A percentile compares a stretch with the other conserved stretches of the same genome.
Conservation (phyloP, 2,797 vertebrate genomes). For the Crocodylus rhombifer region DNA sequence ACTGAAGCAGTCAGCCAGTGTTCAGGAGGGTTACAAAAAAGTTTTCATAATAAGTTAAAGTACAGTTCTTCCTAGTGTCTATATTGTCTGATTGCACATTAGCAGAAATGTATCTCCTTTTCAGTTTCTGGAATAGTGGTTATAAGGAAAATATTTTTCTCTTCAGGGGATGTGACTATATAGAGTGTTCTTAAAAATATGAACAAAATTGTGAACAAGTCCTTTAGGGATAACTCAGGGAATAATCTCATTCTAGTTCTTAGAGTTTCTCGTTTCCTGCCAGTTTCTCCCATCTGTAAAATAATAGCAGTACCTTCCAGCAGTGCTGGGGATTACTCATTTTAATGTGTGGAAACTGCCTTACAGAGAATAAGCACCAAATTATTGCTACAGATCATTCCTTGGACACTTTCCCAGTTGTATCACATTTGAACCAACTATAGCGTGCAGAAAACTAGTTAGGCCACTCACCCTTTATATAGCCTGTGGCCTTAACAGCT, state of each 20-base stretch:
- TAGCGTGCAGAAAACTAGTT: neutral
- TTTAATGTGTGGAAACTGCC: neutral
- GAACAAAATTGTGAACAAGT: no score
- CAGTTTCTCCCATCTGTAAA: neutral
- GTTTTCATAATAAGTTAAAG: neutral
- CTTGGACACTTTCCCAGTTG: neutral
- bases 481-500: constrained; percentile 29
- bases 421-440: neutral
- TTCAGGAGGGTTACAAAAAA: neutral
- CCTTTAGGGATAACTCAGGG: neutral
- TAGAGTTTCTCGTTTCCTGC: neutral
- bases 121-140: constrained; percentile 8
- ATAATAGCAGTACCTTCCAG: neutral
- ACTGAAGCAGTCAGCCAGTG: neutral
- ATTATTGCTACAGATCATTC: constrained; percentile 13
- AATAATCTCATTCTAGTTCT: neutral
- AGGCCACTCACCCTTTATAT: neutral
- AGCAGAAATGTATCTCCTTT: neutral
- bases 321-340: neutral
- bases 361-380: neutral
- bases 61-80: neutral
- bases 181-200: neutral
- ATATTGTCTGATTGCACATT: neutral
- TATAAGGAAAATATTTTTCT: constrained; percentile 16
- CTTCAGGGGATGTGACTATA: neutral